phyloP scores from a whole-genome alignment of 2,113 vertebrate species.

The Tonatia bakeri region DNA sequence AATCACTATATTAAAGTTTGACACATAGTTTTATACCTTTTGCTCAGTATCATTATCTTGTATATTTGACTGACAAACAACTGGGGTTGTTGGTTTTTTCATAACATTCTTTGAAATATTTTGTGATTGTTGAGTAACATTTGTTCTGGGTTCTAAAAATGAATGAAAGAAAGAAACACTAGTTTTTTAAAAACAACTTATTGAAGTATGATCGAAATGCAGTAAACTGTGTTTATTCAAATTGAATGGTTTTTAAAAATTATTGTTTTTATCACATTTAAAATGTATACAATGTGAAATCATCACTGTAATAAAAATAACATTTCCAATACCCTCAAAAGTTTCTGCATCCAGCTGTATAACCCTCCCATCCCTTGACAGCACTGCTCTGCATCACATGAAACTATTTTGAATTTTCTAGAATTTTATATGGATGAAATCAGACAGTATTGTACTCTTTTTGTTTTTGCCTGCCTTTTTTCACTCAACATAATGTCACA shows the following conservation, averaged over 20 bases:
- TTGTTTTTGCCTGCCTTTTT: background rate
- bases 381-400: background rate
- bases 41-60: background rate
- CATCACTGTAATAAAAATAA: background rate
- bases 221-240: background rate
- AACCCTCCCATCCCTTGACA: background rate
- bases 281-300: background rate
- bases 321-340: background rate
- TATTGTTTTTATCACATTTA: background rate
- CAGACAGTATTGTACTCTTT: background rate
- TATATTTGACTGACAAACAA: background rate
- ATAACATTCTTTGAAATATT: slow-evolving; percentile 7
- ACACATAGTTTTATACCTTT: slow-evolving; percentile 52
- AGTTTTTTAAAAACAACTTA: background rate
- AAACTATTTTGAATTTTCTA: background rate
- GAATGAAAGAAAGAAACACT: background rate
- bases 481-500: background rate
- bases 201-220: background rate
- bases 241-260: background rate
- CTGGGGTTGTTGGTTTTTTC: background rate
- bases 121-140: background rate
- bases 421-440: background rate
- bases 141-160: background rate
- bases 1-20: background rate
- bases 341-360: background rate